Evolutionary conservation across 2,888 invertebrate species (phyloP).

Genomic region (Acanthosoma haemorrhoidale): DNA sequence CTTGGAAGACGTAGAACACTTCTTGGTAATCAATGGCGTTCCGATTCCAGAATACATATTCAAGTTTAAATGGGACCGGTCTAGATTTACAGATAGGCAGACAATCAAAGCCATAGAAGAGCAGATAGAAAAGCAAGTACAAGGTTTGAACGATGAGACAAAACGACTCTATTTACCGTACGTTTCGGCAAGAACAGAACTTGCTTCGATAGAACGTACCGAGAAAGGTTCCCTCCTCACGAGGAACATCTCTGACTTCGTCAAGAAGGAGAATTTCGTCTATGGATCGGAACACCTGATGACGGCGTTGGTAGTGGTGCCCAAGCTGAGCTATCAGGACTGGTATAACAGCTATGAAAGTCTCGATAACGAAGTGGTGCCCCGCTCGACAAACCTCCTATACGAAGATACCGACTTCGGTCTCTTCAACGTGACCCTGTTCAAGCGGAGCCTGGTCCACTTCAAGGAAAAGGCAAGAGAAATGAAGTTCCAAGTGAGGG

Average conservation of each 20-base stretch:
- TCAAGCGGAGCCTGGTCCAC: background rate
- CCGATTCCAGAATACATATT: background rate
- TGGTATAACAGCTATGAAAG: conserved; percentile 19
- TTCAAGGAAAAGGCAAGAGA: conserved; percentile 17
- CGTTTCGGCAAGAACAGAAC: background rate
- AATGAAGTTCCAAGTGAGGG: conserved; percentile 11
- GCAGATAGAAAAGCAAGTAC: background rate
- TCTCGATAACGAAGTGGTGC: conserved; percentile 18
- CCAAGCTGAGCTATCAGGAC: background rate
- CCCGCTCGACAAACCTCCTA: conserved; percentile 8
- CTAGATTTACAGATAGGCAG: background rate
- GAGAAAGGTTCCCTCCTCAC: background rate
- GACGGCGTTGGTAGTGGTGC: conserved; percentile 18
- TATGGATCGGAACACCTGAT: conserved; percentile 16
- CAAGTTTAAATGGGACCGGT: conserved; percentile 11
- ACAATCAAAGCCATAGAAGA: background rate
- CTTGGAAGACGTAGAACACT: background rate
- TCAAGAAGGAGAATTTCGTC: conserved; percentile 27
- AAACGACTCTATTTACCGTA: background rate
- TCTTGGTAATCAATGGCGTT: background rate
- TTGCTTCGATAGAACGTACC: background rate
- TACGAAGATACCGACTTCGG: conserved; percentile 19
- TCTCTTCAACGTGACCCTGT: conserved; percentile 25
- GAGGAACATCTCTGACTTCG: conserved; percentile 13
- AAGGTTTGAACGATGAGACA: background rate